Percentiles rank a stretch among this genome's conserved stretches.
Evolutionary conservation across 1,140 invertebrate genomes (phyloP).

Genomic region (Camponotus vicinus): DNA sequence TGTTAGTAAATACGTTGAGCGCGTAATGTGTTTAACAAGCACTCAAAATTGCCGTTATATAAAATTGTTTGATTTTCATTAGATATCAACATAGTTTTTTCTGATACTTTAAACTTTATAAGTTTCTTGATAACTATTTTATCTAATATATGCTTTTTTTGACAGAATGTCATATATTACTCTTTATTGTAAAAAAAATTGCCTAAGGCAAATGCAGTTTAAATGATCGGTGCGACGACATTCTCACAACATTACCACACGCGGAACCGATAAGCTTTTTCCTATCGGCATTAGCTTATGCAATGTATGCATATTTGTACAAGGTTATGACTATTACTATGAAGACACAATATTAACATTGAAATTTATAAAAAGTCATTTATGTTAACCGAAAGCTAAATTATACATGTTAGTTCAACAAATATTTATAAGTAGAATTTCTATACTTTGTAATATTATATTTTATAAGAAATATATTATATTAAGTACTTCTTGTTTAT

Average conservation of each 20-base stretch:
- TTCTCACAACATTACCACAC: not conserved
- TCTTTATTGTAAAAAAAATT: not conserved
- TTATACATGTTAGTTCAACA: not conserved
- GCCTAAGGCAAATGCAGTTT: not conserved
- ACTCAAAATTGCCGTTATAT: not conserved
- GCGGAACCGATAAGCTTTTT: conserved; percentile 44
- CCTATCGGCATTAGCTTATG: conserved; percentile 35
- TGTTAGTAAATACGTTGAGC: conserved; percentile 11
- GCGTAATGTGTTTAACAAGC: not conserved
- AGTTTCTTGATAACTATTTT: conserved; percentile 15
- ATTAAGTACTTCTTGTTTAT: not conserved
- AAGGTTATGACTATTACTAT: conserved; percentile 22
- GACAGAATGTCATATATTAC: not conserved
- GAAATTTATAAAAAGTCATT: not conserved
- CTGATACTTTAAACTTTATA: not conserved
- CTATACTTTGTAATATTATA: not conserved
- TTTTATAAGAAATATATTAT: not conserved
- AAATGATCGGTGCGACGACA: not conserved
- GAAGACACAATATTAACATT: not conserved
- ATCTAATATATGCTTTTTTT: not conserved
- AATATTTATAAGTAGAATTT: not conserved
- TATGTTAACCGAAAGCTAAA: not conserved
- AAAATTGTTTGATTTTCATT: not conserved
- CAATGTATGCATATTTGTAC: conserved; percentile 41
- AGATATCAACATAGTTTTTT: not conserved